Evolutionary conservation across 2,113 vertebrate genomes (phyloP).

Genomic region (Todiramphus chloris): DNA sequence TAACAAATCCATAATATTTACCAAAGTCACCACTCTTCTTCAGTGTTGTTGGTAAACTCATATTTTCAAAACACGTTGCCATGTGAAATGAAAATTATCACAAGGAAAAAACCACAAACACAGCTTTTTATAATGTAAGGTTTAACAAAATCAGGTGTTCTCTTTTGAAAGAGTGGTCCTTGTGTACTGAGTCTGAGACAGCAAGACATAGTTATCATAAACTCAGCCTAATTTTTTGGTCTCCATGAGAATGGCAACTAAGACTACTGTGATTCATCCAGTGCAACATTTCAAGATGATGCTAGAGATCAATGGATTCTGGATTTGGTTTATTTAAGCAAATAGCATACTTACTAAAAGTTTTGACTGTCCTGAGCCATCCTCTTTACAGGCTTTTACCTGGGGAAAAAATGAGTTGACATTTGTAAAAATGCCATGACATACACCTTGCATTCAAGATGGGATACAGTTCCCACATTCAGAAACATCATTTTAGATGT

Average conservation of each 20-base stretch:
- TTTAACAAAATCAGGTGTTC: not conserved
- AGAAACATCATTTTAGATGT: not conserved
- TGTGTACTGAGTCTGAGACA: not conserved
- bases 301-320: not conserved
- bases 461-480: not conserved
- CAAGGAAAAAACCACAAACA: not conserved
- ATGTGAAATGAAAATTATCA: not conserved
- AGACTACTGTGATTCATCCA: not conserved
- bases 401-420: not conserved
- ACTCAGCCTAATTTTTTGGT: not conserved
- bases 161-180: not conserved
- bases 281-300: not conserved
- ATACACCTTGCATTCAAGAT: not conserved
- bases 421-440: not conserved
- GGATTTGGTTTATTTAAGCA: not conserved
- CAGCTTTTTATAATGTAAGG: not conserved
- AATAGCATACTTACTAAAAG: not conserved
- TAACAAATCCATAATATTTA: not conserved
- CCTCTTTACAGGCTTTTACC: not conserved
- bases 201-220: not conserved
- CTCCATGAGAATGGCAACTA: rapidly evolving
- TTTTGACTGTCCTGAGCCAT: not conserved
- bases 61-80: not conserved
- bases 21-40: not conserved
- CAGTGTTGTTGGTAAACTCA: not conserved